These are phyloP conservation scores for Moxostoma hubbsi DNA, from an alignment of 2,797 vertebrate genomes.

Conservation along the genomic window DNA sequence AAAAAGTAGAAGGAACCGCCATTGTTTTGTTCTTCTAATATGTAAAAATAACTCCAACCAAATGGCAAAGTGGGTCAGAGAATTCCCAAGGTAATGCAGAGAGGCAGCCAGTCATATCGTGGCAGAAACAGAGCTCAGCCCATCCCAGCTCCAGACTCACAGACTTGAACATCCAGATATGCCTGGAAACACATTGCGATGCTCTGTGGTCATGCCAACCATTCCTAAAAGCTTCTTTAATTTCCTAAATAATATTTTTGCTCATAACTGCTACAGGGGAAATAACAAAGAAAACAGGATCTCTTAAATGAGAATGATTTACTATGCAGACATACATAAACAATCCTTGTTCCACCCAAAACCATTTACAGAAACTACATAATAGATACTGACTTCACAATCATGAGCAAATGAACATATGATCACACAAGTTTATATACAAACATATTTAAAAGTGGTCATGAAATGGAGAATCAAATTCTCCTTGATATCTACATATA, in stretches of 20 bases:
- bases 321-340: no score
- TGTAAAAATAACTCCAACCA: slow-evolving; percentile 80
- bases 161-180: slow-evolving; percentile 1
- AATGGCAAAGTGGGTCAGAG: slow-evolving; percentile 81
- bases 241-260: no score
- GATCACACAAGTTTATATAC: no score
- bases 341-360: no score
- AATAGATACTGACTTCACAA: no score
- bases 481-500: no score
- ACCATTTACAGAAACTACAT: no score
- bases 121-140: slow-evolving; percentile 39
- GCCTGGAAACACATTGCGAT: background rate
- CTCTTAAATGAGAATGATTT: no score
- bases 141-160: slow-evolving; percentile 42
- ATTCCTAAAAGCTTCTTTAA: background rate
- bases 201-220: background rate
- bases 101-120: slow-evolving; percentile 46
- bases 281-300: no score
- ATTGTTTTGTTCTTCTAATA: slow-evolving; percentile 74
- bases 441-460: no score
- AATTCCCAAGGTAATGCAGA: slow-evolving; percentile 72
- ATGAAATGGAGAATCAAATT: no score
- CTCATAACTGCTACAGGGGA: background rate
- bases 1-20: slow-evolving; percentile 37
- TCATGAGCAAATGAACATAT: no score